Base-by-base conservation (phyloP, 2,888 invertebrate genomes). In the Melanostoma mellinum region DNA sequence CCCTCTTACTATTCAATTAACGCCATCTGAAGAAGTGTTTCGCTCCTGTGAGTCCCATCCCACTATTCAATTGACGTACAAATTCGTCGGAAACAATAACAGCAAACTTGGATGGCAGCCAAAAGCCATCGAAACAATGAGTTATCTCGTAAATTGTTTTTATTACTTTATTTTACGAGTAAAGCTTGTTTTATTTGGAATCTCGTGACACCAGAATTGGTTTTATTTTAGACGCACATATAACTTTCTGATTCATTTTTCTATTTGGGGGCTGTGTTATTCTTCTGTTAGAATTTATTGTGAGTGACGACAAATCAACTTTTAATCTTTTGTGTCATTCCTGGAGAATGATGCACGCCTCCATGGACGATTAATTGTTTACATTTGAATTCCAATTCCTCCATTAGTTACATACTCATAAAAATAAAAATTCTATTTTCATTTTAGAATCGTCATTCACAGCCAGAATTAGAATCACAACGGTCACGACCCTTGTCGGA, bases 391-490 rank as follows among this genome's bases (percentile, higher is more conserved):
- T 61, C 50, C 9, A 20, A 53, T 81, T 72, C 48, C 8, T 20
- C 20, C 20, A 20, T 20, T 20, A 20, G 10, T 61, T 40, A 33
- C 42, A 55, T 9, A 50, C 58, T 77, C 68, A 61, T 53, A 52
- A 73, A 77, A 55, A 69, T 50, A 73, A 76, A 67, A 88, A 46
- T 77, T 72, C 65, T 81, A 55, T 82, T 76, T 68, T 89, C 87
- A 88, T 86, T 77, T 10, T 92, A 94, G 92, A 93, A 93, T 69
- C 92, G 94, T 55, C 93, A 93, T 87, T 94, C 94, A 5, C 93
- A 93, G 79, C 92, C 93, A 6, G 94, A 94, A 87, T 93, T 93
- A 61, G 89, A 89, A 80, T 88, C 87, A 76, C 90, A 89, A 85
- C 87, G 86, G 60, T 88, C 89, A 4, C 89, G 91, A 2, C 91